Percentiles rank a stretch among this genome's conserved stretches.
Evolutionary conservation across 1,140 invertebrate species (phyloP).

Genomic region (Sitobion miscanthi): DNA sequence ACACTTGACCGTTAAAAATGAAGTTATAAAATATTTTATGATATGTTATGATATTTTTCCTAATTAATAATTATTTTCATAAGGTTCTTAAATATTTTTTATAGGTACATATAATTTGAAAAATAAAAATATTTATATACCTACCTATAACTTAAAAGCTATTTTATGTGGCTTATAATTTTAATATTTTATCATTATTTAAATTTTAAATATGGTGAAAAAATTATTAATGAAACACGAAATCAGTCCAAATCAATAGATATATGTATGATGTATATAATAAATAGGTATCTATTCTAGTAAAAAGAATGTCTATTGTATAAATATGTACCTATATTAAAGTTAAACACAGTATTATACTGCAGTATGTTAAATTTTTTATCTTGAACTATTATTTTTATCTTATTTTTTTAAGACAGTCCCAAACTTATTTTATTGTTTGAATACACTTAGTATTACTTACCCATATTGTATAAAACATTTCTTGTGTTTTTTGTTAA

Average conservation of each 20-base stretch:
- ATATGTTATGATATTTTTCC: neutral
- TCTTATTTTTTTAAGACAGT: neutral
- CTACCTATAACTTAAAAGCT: neutral
- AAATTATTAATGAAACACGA: neutral
- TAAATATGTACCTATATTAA: neutral
- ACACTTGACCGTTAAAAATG: neutral
- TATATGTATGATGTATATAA: no score
- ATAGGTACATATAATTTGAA: neutral
- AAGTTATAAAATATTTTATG: neutral
- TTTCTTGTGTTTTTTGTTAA: conserved; percentile 60
- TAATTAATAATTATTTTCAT: neutral
- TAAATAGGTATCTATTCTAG: no score
- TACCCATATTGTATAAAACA: conserved; percentile 60
- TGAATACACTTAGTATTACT: neutral
- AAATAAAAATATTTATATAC: neutral
- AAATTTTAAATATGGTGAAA: neutral
- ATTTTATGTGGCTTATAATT: neutral
- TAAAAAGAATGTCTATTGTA: neutral
- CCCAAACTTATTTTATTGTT: neutral
- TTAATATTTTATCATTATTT: neutral
- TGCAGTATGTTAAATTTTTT: neutral
- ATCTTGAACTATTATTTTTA: neutral
- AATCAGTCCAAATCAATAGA: neutral
- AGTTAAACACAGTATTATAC: neutral
- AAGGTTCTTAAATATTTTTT: neutral